Conservation (phyloP, 2,113 vertebrate species). For the Epinephelus cyanopodus region DNA sequence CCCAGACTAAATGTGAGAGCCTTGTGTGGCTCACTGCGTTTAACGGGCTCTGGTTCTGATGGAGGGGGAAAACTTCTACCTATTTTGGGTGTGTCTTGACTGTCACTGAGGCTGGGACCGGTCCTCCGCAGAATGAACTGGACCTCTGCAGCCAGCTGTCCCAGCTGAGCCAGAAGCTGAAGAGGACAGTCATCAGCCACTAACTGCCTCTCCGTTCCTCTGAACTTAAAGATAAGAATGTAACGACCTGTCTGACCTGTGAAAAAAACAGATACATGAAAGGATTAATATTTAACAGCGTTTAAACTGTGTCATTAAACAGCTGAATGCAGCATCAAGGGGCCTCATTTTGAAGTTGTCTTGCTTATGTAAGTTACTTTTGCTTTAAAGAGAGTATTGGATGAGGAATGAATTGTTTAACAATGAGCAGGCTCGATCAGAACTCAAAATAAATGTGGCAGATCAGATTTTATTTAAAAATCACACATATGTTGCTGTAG, state of each 20-base stretch:
- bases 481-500: not conserved
- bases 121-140: conserved; percentile 91
- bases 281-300: not conserved
- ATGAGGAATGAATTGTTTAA: not conserved
- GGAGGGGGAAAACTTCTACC: conserved; percentile 17
- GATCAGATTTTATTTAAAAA: not conserved
- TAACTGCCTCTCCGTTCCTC: conserved; percentile 90
- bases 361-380: not conserved
- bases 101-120: conserved; percentile 85
- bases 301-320: not conserved
- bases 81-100: conserved; percentile 61
- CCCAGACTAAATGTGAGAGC: conserved; percentile 86
- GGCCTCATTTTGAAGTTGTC: not conserved
- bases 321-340: not conserved
- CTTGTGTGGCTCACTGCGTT: conserved; percentile 80
- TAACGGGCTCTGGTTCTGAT: conserved; percentile 77
- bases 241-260: conserved; percentile 95
- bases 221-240: conserved; percentile 89
- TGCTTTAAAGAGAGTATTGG: not conserved
- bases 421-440: not conserved
- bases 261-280: not conserved
- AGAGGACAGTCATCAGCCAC: conserved; percentile 89
- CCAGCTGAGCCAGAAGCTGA: conserved; percentile 89
- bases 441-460: not conserved
- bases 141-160: conserved; percentile 89